phyloP scores from a whole-genome alignment of 2,888 invertebrate species.

The Leptarthrus brevirostris region DNA sequence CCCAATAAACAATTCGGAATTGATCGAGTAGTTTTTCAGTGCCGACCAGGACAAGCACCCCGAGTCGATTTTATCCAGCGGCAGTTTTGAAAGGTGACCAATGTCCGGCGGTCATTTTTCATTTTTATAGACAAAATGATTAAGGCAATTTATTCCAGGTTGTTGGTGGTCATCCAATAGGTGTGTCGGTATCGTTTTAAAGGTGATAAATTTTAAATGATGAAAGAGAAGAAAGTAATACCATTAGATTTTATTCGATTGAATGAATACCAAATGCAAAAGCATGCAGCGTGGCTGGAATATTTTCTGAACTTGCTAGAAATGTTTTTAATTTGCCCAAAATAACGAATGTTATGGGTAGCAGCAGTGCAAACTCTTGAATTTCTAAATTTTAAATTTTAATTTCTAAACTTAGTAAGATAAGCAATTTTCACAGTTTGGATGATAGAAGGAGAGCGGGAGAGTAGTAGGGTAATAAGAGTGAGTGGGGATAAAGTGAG shows the following conservation, averaged over 20 bases:
- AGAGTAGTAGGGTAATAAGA: too few relatives aligned
- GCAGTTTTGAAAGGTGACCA: not conserved
- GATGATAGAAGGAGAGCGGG: too few relatives aligned
- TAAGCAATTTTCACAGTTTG: too few relatives aligned
- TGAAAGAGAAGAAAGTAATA: not conserved
- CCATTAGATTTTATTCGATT: not conserved
- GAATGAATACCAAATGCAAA: not conserved
- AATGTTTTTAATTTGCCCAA: too few relatives aligned
- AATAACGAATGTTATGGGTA: too few relatives aligned
- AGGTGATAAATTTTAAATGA: not conserved
- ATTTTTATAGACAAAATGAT: not conserved
- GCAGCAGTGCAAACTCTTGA: too few relatives aligned
- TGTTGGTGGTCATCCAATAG: not conserved
- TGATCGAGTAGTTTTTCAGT: not conserved
- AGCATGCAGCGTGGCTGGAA: not conserved
- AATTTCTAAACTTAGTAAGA: too few relatives aligned
- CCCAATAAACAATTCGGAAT: conserved; percentile 6
- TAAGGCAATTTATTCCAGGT: not conserved
- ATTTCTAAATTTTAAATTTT: too few relatives aligned
- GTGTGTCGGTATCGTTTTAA: not conserved
- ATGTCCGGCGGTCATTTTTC: not conserved
- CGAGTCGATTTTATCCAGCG: conserved; percentile 13
- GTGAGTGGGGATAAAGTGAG: too few relatives aligned
- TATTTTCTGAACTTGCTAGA: not conserved
- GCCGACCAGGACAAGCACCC: not conserved